phyloP scores from a whole-genome alignment of 2,797 vertebrate species.

The Spatula versicolor region DNA sequence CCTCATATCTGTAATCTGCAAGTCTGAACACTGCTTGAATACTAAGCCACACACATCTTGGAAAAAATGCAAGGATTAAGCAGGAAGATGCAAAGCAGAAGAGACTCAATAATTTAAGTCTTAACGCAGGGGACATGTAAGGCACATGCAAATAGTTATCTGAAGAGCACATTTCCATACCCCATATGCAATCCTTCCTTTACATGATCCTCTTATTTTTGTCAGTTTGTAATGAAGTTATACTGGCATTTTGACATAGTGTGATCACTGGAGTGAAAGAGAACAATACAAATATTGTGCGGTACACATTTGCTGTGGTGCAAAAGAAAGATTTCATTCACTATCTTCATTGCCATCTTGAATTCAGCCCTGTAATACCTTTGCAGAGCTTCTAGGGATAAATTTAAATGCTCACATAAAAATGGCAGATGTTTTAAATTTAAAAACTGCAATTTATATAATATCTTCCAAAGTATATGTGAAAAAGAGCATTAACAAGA shows the following conservation, averaged over 20 bases:
- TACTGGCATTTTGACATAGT: neutral
- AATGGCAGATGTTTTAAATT: conserved; percentile 14
- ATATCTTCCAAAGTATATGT: neutral
- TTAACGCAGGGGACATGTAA: neutral
- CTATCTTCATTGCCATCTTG: neutral
- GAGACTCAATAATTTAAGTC: neutral
- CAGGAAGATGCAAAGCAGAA: neutral
- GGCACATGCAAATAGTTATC: conserved; percentile 27
- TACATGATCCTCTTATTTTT: neutral
- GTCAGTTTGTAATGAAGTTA: neutral
- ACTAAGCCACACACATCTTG: neutral
- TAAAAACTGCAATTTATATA: conserved; percentile 1
- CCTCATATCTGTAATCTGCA: conserved; percentile 6
- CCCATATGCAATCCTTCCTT: neutral
- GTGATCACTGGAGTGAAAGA: conserved; percentile 15
- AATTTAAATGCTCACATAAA: conserved; percentile 15
- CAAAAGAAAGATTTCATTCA: conserved; percentile 21
- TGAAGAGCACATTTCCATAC: conserved; percentile 33
- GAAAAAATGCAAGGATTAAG: conserved; percentile 6
- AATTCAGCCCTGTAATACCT: conserved; percentile 31
- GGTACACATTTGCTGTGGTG: neutral
- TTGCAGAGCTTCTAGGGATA: conserved; percentile 5
- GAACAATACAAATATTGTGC: neutral
- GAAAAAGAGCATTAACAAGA: neutral
- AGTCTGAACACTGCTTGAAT: conserved; percentile 16